Conservation (phyloP, 2,888 invertebrate genomes). For the Himalopsyche japonica region DNA sequence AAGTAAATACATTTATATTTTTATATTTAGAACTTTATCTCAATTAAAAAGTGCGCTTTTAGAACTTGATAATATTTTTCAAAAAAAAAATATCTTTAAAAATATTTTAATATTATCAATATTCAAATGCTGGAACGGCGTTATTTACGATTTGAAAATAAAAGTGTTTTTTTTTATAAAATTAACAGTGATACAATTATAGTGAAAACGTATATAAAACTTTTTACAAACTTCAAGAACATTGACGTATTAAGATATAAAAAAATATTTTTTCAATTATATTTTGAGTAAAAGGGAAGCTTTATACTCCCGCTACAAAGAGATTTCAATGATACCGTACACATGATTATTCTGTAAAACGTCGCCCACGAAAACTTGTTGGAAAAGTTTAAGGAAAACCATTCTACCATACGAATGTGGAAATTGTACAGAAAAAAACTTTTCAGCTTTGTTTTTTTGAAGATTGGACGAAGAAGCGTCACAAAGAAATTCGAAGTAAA, state of each 20-base stretch:
- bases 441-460: conserved; percentile 2
- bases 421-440: not conserved
- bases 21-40: not conserved
- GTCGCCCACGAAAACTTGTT: not conserved
- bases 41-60: not conserved
- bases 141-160: no score
- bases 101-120: no score
- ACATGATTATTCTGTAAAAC: conserved; percentile 21
- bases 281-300: not conserved
- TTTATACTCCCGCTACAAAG: conserved; percentile 9
- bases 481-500: conserved; percentile 14
- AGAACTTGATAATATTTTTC: not conserved
- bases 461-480: not conserved
- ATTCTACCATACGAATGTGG: not conserved
- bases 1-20: conserved; percentile 54
- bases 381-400: not conserved
- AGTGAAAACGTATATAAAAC: no score
- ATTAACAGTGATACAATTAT: no score
- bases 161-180: no score
- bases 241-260: not conserved
- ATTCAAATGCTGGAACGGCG: no score
- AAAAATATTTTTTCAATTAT: not conserved
- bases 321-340: conserved; percentile 39
- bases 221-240: no score
- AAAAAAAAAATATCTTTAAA: no score